Base-by-base conservation (phyloP, 2,797 vertebrate genomes). In the Enteromius argenteus region DNA sequence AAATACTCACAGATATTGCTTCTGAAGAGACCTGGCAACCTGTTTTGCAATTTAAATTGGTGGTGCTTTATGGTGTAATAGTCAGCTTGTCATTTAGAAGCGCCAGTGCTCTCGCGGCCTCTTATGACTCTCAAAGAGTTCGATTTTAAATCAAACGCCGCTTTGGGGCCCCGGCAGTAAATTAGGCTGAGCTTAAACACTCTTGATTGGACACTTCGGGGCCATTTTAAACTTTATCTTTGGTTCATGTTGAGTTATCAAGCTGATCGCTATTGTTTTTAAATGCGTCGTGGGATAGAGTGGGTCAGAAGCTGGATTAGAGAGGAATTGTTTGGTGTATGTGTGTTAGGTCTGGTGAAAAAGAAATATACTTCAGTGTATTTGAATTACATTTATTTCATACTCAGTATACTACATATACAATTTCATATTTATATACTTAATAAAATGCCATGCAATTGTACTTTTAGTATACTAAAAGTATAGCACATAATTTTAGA, bases 21-120 rank as follows among this genome's bases (percentile, higher is more conserved):
- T 94, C 83, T 90, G 93, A 93, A 91, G 86, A 92, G 94, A 90
- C 93, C 91, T 88, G 92, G 89, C 90, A 90, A 91, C 93, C 91
- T 90, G 92, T 90, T 94, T 94, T 92, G 92, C 91, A 93, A 92
- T 95, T 97, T 94, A 93, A 93, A 96, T 95, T 88, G 93, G 85
- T 56, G 85, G 49, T 85, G 86, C 86, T 85, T 88, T 89, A 87
- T 85, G 81, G 86, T 49, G 27, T 85, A 87, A 87, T 88, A 79
- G 85, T 87, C 85, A 87, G 88, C 90, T 89, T 92, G 91, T 90
- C 91, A 91, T 84, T 89, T 87, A 81, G 87, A 76, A 80, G 84
- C 66, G 85, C 89, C 88, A 71, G 87, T 86, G 27, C 72, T 90
- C 51, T 89, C 82, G 85, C 39, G 77, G 76, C 86, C 75, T 74